Conservation (phyloP, 2,113 vertebrate genomes). For the Myrmecophaga tridactyla region DNA sequence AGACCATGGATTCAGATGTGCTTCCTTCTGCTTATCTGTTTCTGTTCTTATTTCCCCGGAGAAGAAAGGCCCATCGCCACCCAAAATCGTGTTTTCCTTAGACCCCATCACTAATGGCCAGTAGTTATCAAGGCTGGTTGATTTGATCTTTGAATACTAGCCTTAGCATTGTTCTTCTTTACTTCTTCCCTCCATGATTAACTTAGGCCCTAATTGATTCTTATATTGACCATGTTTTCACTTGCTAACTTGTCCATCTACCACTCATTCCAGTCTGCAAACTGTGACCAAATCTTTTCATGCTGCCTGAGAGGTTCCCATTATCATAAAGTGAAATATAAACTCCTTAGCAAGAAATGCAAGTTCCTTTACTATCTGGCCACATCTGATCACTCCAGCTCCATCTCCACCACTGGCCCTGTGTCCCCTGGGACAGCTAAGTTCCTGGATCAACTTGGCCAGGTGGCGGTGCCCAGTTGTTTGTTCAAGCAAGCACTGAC, state of each 20-base stretch:
- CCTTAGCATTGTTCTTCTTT: not conserved
- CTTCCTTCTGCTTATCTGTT: not conserved
- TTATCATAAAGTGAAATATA: not conserved
- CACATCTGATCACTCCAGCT: not conserved
- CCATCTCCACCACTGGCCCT: not conserved
- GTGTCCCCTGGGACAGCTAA: not conserved
- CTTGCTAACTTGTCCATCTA: not conserved
- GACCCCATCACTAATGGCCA: too few relatives aligned
- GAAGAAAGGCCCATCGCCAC: not conserved
- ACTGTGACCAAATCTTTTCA: not conserved
- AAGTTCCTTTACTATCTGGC: not conserved
- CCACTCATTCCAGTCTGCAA: not conserved
- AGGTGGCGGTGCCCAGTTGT: too few relatives aligned
- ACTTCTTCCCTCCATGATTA: not conserved
- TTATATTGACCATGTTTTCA: not conserved
- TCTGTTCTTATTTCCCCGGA: not conserved
- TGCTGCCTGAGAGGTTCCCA: not conserved
- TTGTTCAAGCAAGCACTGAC: too few relatives aligned
- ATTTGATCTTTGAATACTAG: not conserved
- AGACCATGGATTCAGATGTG: not conserved
- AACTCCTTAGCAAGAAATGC: not conserved
- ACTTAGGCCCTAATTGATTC: not conserved
- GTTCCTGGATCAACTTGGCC: too few relatives aligned
- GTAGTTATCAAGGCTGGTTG: not conserved
- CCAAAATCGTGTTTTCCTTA: not conserved